These are phyloP conservation scores for Paratrypauchen microcephalus DNA, from an alignment of 2,797 vertebrate species.

Conservation along the genomic window DNA sequence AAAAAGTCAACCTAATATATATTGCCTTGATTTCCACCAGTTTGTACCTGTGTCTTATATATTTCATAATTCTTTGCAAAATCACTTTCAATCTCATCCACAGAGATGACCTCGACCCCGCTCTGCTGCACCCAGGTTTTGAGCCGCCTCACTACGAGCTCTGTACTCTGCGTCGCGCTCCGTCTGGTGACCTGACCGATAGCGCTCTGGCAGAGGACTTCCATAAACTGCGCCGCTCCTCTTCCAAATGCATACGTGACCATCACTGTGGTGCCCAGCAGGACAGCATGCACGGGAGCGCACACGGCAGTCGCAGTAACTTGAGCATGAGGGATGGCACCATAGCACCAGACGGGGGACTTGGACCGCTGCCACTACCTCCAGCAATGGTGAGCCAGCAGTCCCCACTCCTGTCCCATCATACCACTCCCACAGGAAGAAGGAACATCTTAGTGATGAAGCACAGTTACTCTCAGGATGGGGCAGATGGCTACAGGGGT, in stretches of 20 bases:
- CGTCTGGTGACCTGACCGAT: slow-evolving; percentile 77
- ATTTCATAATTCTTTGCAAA: background rate
- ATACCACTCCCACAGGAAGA: slow-evolving; percentile 79
- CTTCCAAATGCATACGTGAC: slow-evolving; percentile 93
- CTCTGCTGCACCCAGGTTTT: slow-evolving; percentile 90
- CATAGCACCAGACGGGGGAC: slow-evolving; percentile 71
- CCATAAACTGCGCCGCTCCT: slow-evolving; percentile 87
- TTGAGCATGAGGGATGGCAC: slow-evolving; percentile 74
- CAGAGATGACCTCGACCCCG: slow-evolving; percentile 91
- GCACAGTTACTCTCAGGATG: slow-evolving; percentile 92
- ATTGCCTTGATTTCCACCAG: background rate
- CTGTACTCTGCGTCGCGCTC: slow-evolving; percentile 84
- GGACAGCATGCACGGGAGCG: slow-evolving; percentile 74
- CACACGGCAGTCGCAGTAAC: slow-evolving; percentile 68
- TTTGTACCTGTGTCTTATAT: background rate
- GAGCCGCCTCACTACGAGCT: slow-evolving; percentile 97
- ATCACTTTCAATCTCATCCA: slow-evolving; percentile 1
- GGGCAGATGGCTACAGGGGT: slow-evolving; percentile 82
- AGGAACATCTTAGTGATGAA: slow-evolving; percentile 94
- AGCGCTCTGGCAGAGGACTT: slow-evolving; percentile 86
- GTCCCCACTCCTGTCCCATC: slow-evolving; percentile 76
- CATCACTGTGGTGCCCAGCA: slow-evolving; percentile 95
- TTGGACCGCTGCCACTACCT: slow-evolving; percentile 26
- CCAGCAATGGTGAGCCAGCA: slow-evolving; percentile 73
- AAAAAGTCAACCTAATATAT: background rate